Evolutionary conservation across 2,888 invertebrate species (phyloP).

Genomic region (Drosophila mulleri): DNA sequence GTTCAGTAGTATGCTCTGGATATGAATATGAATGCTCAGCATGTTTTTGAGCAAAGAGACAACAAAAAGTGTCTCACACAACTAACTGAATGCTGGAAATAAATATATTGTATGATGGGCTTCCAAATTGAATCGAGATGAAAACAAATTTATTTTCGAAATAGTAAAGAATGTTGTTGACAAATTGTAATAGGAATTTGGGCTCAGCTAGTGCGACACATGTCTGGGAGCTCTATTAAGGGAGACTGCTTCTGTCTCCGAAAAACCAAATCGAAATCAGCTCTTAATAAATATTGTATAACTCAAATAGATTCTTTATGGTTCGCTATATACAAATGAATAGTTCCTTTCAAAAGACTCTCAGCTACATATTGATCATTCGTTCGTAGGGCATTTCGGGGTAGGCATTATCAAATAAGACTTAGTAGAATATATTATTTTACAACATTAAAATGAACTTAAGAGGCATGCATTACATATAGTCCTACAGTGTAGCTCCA

Average conservation of each 20-base stretch:
- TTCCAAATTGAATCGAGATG: neutral
- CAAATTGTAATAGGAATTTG: neutral
- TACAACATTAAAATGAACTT: neutral
- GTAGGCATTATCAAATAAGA: too few relatives aligned
- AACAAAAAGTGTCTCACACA: neutral
- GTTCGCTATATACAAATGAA: too few relatives aligned
- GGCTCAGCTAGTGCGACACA: neutral
- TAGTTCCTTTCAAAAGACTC: neutral
- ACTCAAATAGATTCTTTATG: too few relatives aligned
- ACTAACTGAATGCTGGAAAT: neutral
- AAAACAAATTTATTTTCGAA: neutral
- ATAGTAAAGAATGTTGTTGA: neutral
- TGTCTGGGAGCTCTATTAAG: neutral
- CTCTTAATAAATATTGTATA: neutral
- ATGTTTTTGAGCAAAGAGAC: neutral
- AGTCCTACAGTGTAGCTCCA: neutral
- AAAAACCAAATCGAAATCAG: neutral
- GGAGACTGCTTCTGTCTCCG: neutral
- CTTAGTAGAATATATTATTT: too few relatives aligned
- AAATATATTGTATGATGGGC: neutral
- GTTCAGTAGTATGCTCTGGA: constrained; percentile 1
- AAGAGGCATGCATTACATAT: too few relatives aligned
- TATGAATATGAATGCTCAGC: constrained; percentile 1
- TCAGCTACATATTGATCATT: neutral
- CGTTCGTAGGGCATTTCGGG: neutral